Evolutionary conservation across 1,140 invertebrate genomes (phyloP), one percentile per base, ranked within the genome.

Genomic region (Pogonomyrmex barbatus): DNA sequence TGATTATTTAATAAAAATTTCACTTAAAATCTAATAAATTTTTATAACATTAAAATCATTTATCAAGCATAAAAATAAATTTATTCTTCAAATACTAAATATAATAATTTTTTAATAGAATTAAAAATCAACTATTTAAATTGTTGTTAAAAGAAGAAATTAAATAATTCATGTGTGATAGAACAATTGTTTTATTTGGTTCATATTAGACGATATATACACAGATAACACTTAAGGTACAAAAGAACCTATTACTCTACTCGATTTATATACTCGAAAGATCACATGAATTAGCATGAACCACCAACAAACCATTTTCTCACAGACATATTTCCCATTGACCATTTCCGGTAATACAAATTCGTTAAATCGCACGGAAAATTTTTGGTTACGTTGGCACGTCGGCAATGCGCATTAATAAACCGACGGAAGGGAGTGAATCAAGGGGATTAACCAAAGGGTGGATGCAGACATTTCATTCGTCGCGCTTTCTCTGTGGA

Each of bases 321-420:
- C 65, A 8, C 17, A 62, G 42, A 33, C 73, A 6, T 17, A 81
- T 56, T 42, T 36, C 12, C 39, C 39, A 56, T 47, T 45, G 79
- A 45, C 42, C 76, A 39, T 85, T 89, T 89, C 71, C 88, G 70
- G 68, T 62, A 87, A 81, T 90, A 90, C 81, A 90, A 90, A 89
- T 90, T 89, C 70, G 89, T 87, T 91, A 88, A 91, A 91, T 90
- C 85, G 89, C 71, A 65, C 75, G 89, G 89, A 90, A 91, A 91
- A 91, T 91, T 91, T 91, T 91, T 88, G 89, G 76, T 87, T 78
- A 56, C 71, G 62, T 33, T 24, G 89, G 89, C 79, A 90, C 24
- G 89, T 75, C 30, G 8, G 83, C 86, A 88, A 91, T 88, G 82
- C 88, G 83, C 89, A 87, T 91, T 91, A 91, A 88, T 90, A 91